phyloP scores from a whole-genome alignment of 2,797 vertebrate species.

The Semaprochilodus insignis region DNA sequence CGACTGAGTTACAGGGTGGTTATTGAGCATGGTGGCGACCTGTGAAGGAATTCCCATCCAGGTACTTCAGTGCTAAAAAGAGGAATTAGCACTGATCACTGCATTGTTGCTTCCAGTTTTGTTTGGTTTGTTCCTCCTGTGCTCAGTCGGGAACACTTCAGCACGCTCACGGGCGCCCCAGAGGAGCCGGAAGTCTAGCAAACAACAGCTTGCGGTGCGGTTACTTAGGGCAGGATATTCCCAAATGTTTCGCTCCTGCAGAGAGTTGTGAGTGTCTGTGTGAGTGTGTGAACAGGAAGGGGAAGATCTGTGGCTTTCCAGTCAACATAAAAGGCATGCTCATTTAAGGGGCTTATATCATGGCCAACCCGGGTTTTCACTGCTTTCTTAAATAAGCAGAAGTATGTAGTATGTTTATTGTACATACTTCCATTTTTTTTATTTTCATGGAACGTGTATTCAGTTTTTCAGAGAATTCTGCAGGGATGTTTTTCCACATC shows the following conservation, averaged over 20 bases:
- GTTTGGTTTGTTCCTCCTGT: not conserved
- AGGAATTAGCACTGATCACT: not conserved
- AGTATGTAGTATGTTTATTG: not conserved
- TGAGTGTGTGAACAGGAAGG: constrained; percentile 7
- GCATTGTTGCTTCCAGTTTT: not conserved
- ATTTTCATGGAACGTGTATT: too few relatives aligned
- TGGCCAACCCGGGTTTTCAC: not conserved
- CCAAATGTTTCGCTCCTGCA: not conserved
- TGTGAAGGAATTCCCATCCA: not conserved
- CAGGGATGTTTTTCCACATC: too few relatives aligned
- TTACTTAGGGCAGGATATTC: constrained; percentile 16
- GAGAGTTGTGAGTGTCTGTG: not conserved
- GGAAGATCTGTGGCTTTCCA: not conserved
- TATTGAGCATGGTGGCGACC: not conserved
- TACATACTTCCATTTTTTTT: too few relatives aligned
- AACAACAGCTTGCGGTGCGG: not conserved
- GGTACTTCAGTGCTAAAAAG: not conserved
- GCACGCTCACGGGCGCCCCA: not conserved
- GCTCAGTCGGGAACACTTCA: not conserved
- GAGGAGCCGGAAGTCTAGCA: not conserved
- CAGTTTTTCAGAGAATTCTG: too few relatives aligned
- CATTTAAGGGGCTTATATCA: not conserved
- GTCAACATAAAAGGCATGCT: not conserved
- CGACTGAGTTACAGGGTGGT: not conserved
- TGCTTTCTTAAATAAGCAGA: not conserved